These are phyloP conservation scores for Caenorhabditis macrosperma DNA, from an alignment of 2,888 invertebrate genomes.

Conservation along the genomic window DNA sequence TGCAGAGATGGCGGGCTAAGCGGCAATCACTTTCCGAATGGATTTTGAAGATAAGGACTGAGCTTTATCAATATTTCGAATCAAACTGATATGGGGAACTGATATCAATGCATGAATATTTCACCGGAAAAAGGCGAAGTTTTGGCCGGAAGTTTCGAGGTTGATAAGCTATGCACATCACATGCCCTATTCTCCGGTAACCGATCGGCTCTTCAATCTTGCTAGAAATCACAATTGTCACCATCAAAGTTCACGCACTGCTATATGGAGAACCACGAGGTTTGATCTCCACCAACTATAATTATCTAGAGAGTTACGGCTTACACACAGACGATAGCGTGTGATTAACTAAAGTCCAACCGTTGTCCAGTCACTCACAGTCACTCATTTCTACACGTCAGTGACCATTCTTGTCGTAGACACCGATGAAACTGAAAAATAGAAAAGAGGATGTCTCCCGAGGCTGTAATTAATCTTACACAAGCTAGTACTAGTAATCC, in stretches of 20 bases:
- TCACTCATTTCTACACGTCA: not conserved
- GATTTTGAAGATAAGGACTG: constrained; percentile 1
- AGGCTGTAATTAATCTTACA: constrained; percentile 15
- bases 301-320: constrained; percentile 10
- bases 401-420: constrained; percentile 29
- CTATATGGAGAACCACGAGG: constrained; percentile 2
- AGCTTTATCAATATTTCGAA: too few relatives aligned
- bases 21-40: too few relatives aligned
- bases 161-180: not conserved
- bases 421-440: constrained; percentile 1
- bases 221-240: not conserved
- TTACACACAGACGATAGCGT: constrained; percentile 4
- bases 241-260: not conserved
- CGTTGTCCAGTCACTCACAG: not conserved
- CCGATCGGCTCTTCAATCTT: not conserved
- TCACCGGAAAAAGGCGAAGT: too few relatives aligned
- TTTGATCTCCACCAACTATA: not conserved
- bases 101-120: too few relatives aligned
- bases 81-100: too few relatives aligned
- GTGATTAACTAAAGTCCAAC: constrained; percentile 37
- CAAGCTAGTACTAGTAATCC: constrained; percentile 32
- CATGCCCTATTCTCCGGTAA: not conserved
- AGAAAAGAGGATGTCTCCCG: not conserved
- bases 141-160: too few relatives aligned
- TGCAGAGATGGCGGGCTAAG: not conserved